Percentiles rank a stretch among this genome's conserved stretches.
Conservation (phyloP, 2,888 invertebrate genomes). For the Polietes domitor region DNA sequence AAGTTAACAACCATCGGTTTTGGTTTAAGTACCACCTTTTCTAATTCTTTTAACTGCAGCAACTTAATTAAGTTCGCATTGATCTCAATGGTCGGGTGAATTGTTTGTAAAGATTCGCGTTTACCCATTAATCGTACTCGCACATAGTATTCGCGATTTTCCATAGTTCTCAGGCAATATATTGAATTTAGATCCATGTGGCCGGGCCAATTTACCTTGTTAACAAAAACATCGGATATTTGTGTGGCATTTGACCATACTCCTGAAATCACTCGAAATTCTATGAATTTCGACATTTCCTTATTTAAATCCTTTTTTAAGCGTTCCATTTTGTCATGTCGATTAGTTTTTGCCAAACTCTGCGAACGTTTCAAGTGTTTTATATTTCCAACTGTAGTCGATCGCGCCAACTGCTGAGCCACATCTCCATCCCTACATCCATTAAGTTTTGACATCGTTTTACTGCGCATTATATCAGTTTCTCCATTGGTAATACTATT, state of each 20-base stretch:
- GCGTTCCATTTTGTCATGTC: conserved; percentile 77
- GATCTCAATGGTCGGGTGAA: conserved; percentile 79
- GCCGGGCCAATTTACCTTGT: conserved; percentile 77
- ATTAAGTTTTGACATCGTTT: conserved; percentile 71
- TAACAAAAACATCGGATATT: conserved; percentile 79
- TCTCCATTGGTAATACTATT: conserved; percentile 72
- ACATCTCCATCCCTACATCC: conserved; percentile 31
- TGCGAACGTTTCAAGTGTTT: conserved; percentile 71
- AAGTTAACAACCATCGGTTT: conserved; percentile 79
- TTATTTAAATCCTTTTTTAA: conserved; percentile 76
- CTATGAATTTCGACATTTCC: conserved; percentile 76
- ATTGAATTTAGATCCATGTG: conserved; percentile 78
- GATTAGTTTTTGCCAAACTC: conserved; percentile 71
- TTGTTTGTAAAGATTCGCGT: conserved; percentile 71
- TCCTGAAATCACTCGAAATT: conserved; percentile 79
- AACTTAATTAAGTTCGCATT: conserved; percentile 79
- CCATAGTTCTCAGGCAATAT: conserved; percentile 75
- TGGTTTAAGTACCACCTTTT: conserved; percentile 77
- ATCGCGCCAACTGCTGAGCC: conserved; percentile 70
- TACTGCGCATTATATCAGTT: conserved; percentile 70
- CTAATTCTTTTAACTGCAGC: conserved; percentile 77
- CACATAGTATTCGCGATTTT: conserved; percentile 77
- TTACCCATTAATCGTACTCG: conserved; percentile 69
- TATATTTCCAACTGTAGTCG: conserved; percentile 74
- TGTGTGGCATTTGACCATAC: conserved; percentile 77